Evolutionary conservation across 64 coral and sea anemone species (phyloP).

Genomic region (Dendronephthya gigantea): DNA sequence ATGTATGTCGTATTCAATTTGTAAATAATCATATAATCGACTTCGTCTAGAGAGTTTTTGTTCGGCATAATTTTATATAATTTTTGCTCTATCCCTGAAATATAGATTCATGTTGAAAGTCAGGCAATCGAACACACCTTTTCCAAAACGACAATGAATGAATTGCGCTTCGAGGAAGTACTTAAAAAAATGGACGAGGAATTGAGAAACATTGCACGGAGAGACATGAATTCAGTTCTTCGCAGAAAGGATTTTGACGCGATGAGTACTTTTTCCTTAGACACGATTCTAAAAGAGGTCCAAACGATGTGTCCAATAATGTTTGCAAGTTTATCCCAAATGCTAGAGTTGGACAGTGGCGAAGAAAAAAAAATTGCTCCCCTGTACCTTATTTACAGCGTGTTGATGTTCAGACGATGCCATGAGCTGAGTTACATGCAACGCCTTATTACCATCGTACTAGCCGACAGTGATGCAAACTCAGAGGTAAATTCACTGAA

Average conservation of each 20-base stretch:
- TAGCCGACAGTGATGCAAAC: not conserved
- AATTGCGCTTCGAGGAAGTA: not conserved
- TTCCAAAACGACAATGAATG: too few species aligned
- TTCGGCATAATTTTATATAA: too few species aligned
- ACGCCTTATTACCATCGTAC: slow-evolving; percentile 30
- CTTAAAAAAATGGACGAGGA: not conserved
- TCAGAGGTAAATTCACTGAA: slow-evolving; percentile 24
- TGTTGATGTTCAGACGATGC: slow-evolving; percentile 39
- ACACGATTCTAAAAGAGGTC: not conserved
- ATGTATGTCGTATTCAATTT: too few species aligned
- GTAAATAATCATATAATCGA: too few species aligned
- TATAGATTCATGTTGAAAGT: too few species aligned
- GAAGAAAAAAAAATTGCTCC: not conserved
- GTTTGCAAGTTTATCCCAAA: not conserved
- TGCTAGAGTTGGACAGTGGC: not conserved
- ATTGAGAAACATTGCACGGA: not conserved
- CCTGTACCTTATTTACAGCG: slow-evolving; percentile 23
- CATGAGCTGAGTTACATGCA: slow-evolving; percentile 34
- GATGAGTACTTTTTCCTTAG: not conserved
- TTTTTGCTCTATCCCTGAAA: too few species aligned
- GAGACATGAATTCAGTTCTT: not conserved
- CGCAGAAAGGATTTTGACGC: not conserved
- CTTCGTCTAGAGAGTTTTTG: too few species aligned
- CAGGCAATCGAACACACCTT: too few species aligned
- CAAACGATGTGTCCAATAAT: not conserved